These are phyloP conservation scores for Standfussiana lucernea DNA, from an alignment of 2,888 invertebrate species.

Conservation along the genomic window DNA sequence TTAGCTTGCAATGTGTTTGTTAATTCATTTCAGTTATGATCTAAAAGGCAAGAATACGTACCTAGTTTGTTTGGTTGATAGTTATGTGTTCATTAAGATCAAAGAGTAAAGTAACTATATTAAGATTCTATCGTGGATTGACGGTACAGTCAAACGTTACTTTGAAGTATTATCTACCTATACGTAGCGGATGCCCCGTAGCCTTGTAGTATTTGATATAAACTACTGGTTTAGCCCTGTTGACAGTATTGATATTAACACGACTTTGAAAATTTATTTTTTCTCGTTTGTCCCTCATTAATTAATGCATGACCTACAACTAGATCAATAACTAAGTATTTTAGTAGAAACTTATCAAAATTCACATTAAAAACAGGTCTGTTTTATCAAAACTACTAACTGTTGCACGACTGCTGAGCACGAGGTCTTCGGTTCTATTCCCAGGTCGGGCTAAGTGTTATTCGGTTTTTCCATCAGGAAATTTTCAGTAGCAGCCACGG, in stretches of 20 bases:
- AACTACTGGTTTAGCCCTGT: neutral
- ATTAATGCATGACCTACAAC: neutral
- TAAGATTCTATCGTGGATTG: neutral
- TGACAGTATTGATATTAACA: neutral
- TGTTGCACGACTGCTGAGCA: too few species aligned
- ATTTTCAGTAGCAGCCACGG: too few species aligned
- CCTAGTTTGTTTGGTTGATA: neutral
- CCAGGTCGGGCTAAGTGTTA: too few species aligned
- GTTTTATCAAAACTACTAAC: too few species aligned
- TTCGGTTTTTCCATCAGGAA: too few species aligned
- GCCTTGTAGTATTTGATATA: neutral
- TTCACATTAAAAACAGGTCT: neutral
- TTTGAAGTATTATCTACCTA: slow-evolving; percentile 3
- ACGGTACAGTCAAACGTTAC: neutral
- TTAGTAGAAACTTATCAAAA: neutral
- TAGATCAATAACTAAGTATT: neutral
- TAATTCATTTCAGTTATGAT: slow-evolving; percentile 28
- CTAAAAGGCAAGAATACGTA: slow-evolving; percentile 18
- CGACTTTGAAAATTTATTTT: neutral
- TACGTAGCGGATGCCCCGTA: neutral
- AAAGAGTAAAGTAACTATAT: too few species aligned
- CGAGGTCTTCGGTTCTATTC: too few species aligned
- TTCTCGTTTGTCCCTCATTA: neutral
- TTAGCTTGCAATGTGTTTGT: slow-evolving; percentile 12
- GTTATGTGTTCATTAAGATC: slow-evolving; percentile 26